Base-by-base conservation (phyloP, 2,888 invertebrate species). In the Zootermopsis nevadensis region DNA sequence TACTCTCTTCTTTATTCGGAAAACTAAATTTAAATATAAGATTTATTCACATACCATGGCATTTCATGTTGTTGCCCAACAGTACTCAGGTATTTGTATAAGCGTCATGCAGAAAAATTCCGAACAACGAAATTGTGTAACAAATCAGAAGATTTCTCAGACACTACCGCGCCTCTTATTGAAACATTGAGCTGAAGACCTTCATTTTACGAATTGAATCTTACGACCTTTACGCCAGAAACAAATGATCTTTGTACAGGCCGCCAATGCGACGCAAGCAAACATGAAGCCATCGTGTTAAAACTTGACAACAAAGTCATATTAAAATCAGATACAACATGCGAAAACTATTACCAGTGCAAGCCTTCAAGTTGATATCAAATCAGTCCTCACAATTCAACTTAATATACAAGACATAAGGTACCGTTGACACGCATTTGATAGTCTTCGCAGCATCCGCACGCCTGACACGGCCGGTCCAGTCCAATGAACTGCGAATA, bases 181-280 rank as follows among this genome's bases (percentile, higher is more conserved):
- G 19, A 15, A 48, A 15, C 19, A 15, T 48, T 48, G 19, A 12
- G 19, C 48, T 48, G 1, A 48, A 48, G 1, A 0, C 12, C 3
- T 48, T 19, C 15, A 48, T 48, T 12, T 48, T 48, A 48, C 48
- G 19, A 33, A 3, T 12, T 33, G 1, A 33, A 69, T 22, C n/a
- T 74, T 74, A 4, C 12, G 74, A 33, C 38, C 74, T 74, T 74
- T n/a, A 42, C 38, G 38, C 35, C 24, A 0, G 22, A 74, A 74
- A 38, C 74, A 3, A 8, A 42, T 74, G 35, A 74, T 74, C 74
- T 74, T 74, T 24, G 74, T 74, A 74, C 42, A 74, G 22, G 10
- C 74, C 42, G 74, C 74, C 22, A 1, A 69, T 38, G 35, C 35
- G 38, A n/a, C 10, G 38, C 38, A 60, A 3, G 10, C n/a, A 31